These are phyloP conservation scores for Archilochus colubris DNA, from an alignment of 2,113 vertebrate genomes.

Conservation along the genomic window DNA sequence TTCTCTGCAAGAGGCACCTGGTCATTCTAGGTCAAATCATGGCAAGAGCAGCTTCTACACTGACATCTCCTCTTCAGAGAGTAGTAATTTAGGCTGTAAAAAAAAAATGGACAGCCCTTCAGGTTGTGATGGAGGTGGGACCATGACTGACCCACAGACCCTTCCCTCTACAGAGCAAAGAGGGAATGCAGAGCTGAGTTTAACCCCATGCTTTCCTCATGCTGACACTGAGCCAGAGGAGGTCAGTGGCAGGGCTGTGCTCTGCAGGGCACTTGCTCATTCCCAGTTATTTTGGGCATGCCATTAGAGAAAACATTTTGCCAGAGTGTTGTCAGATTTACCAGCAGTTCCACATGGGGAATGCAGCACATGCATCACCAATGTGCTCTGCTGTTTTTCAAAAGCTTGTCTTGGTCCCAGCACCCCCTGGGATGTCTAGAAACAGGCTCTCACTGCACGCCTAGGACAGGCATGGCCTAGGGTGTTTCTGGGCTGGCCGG, in stretches of 20 bases:
- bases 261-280: not conserved
- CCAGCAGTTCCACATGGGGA: not conserved
- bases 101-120: not conserved
- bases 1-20: not conserved
- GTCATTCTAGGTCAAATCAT: not conserved
- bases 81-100: not conserved
- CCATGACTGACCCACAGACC: not conserved
- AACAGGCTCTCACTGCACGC: not conserved
- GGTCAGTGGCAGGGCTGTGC: not conserved
- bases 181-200: not conserved
- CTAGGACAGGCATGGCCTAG: not conserved
- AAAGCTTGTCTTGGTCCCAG: not conserved
- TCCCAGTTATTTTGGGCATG: not conserved
- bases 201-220: not conserved
- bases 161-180: not conserved
- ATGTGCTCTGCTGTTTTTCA: not conserved
- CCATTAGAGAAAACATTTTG: not conserved
- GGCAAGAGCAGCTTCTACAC: not conserved
- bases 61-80: not conserved
- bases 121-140: not conserved
- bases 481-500: not conserved
- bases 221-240: accelerated
- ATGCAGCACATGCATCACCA: not conserved
- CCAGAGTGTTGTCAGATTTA: not conserved
- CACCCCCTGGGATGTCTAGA: not conserved